Conservation (phyloP, 2,797 vertebrate species). For the Miichthys miiuy region DNA sequence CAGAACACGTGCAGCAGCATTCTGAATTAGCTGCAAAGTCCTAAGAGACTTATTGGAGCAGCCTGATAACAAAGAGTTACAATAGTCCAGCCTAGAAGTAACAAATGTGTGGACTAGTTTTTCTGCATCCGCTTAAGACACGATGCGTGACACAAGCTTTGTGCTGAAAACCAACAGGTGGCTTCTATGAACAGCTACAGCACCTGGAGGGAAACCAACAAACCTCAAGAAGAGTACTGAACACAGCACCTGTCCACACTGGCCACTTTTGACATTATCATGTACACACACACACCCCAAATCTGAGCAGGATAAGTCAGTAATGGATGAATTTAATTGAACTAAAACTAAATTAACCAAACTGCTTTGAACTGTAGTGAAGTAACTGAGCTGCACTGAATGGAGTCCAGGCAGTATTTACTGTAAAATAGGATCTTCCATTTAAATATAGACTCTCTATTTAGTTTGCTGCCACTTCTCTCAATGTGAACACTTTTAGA, state of each 20-base stretch:
- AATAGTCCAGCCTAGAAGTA: no score
- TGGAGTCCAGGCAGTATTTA: not conserved
- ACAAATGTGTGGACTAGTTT: no score
- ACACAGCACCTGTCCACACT: not conserved
- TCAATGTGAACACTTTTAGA: not conserved
- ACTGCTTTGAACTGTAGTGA: not conserved
- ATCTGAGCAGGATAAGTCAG: not conserved
- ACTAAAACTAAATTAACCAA: not conserved
- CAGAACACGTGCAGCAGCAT: no score
- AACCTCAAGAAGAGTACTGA: not conserved
- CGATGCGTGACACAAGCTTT: no score
- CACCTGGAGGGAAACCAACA: not conserved
- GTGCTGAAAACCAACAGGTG: no score
- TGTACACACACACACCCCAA: not conserved
- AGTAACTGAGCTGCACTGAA: not conserved
- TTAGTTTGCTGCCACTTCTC: constrained; percentile 5
- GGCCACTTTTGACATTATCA: not conserved
- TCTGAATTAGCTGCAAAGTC: no score
- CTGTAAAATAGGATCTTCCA: not conserved
- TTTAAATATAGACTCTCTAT: constrained; percentile 21
- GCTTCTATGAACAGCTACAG: not conserved
- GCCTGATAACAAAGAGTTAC: no score
- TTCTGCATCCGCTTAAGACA: no score
- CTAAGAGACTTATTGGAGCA: no score
- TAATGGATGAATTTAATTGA: not conserved